Conservation (phyloP, 2,113 vertebrate genomes). For the Apus apus region DNA sequence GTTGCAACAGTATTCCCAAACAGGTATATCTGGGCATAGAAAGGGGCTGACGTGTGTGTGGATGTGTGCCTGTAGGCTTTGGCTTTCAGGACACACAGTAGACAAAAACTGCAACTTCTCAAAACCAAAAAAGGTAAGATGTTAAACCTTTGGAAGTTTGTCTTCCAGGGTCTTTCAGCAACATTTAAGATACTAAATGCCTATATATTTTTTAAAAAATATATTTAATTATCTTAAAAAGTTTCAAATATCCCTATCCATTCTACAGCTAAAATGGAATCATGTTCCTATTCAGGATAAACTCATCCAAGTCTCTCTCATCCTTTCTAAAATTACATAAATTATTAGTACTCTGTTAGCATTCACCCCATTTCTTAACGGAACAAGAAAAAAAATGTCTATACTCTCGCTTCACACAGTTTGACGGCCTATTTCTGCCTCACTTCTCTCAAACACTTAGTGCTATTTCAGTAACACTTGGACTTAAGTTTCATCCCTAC, state of each 20-base stretch:
- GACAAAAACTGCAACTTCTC: accelerated
- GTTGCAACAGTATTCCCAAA: background rate
- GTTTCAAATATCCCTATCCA: background rate
- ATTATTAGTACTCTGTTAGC: background rate
- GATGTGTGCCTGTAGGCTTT: background rate
- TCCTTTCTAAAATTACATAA: background rate
- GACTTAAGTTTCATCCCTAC: background rate
- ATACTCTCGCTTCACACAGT: background rate
- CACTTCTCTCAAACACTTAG: background rate
- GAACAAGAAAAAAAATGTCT: background rate
- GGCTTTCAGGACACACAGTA: background rate
- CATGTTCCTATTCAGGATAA: background rate
- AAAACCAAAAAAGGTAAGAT: background rate
- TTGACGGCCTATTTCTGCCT: background rate
- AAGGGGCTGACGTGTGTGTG: background rate
- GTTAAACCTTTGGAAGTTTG: background rate
- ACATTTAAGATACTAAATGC: background rate
- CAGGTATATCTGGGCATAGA: background rate
- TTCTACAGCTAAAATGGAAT: background rate
- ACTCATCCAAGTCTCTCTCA: background rate
- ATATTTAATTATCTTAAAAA: background rate
- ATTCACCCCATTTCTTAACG: background rate
- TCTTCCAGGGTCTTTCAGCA: background rate
- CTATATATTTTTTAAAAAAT: background rate
- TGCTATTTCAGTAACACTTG: background rate